phyloP scores from a whole-genome alignment of 2,113 vertebrate species.

The Equus quagga region DNA sequence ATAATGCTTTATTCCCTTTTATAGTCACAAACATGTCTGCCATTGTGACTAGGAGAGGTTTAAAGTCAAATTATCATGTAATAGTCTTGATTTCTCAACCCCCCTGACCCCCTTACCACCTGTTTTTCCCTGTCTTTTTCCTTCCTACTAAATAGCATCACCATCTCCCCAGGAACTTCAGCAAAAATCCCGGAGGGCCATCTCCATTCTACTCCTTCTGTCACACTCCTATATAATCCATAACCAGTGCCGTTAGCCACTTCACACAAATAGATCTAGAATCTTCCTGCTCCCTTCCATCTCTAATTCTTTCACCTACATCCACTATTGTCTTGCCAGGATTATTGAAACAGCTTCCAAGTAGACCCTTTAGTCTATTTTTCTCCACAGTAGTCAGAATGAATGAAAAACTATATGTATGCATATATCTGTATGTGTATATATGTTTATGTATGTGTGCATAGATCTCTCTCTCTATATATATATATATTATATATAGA shows the following conservation, averaged over 20 bases:
- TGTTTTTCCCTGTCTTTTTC: background rate
- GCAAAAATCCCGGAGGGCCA: background rate
- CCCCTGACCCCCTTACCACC: background rate
- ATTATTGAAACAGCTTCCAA: background rate
- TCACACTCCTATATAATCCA: background rate
- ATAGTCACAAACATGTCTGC: background rate
- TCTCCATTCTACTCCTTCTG: background rate
- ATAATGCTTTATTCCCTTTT: background rate
- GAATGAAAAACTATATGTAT: background rate
- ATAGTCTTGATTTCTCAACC: background rate
- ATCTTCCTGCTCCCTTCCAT: background rate
- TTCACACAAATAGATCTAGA: background rate
- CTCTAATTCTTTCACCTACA: background rate
- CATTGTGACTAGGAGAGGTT: background rate
- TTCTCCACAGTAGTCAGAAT: background rate
- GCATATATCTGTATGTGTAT: background rate
- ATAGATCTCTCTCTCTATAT: background rate
- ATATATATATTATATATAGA: no score
- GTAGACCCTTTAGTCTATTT: background rate
- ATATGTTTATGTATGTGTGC: background rate
- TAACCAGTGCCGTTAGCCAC: background rate
- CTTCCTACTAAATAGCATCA: background rate
- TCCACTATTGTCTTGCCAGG: background rate
- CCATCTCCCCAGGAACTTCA: background rate
- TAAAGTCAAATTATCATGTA: constrained; percentile 18